Base-by-base conservation (phyloP, 2,888 invertebrate species). In the Cancer borealis region DNA sequence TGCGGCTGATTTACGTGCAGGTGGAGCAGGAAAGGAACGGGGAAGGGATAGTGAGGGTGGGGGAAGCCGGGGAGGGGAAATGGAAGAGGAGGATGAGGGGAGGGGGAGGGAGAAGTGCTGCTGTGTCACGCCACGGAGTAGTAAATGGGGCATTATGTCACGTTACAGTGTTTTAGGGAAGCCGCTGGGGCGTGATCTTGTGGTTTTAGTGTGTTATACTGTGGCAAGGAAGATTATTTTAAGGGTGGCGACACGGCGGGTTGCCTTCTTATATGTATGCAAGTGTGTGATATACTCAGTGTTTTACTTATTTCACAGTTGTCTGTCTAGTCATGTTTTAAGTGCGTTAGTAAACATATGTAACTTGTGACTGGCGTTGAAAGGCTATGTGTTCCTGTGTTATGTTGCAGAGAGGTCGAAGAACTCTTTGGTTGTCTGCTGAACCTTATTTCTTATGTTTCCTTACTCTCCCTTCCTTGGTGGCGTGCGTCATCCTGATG, bases 391-490 rank as follows among this genome's bases (percentile, higher is more conserved):
- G 60, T 17, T 60, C 21, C 21, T 17, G 60, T 21, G 21, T 60
- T 60, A 21, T 60, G 60, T 4, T 14, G 60, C 21, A 60, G 21
- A 21, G 21, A 60, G 17, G 14, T 17, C 54, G 54, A 54, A 60
- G 60, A 60, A 17, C 21, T 21, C 21, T 26, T 73, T 26, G 89
- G 6, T 8, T 46, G 49, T 26, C n/a, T n/a, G 17, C 17, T 14
- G 17, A 6, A 46, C 45, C 46, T n/a, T 89, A 6, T 89, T n/a
- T 49, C 89, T 89, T 49, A n/a, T 49, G 49, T 49, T 88, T 46
- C 46, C 88, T 88, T 46, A 46, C 88, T 88, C 88, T 88, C 88
- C 46, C 88, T 88, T 46, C 46, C 88, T 88, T 46, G 79, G 79
- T 30, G 26, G n/a, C 30, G 26, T 79, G 79, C n/a, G n/a, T 30